Conservation (phyloP, 2,888 invertebrate genomes). For the Watsonalla binaria region DNA sequence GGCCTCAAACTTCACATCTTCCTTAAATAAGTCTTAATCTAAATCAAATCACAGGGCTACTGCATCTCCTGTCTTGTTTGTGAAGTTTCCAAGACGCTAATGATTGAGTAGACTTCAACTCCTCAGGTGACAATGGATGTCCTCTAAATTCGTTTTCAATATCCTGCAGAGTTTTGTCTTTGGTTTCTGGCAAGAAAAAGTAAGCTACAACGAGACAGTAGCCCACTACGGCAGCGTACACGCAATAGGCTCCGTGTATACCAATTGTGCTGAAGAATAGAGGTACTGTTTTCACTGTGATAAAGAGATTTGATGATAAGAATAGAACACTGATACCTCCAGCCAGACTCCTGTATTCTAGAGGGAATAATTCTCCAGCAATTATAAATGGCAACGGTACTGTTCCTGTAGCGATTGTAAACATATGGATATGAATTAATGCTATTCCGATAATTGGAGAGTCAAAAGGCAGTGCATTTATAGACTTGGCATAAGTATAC, state of each 20-base stretch:
- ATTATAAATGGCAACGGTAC: conserved; percentile 83
- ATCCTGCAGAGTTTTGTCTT: conserved; percentile 54
- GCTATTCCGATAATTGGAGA: conserved; percentile 41
- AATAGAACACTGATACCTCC: conserved; percentile 53
- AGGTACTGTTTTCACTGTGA: conserved; percentile 47
- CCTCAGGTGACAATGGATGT: conserved; percentile 30
- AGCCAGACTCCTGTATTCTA: conserved; percentile 78
- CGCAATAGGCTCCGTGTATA: conserved; percentile 43
- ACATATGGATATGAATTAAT: conserved; percentile 60
- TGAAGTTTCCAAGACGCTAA: conserved; percentile 21
- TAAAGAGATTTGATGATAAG: conserved; percentile 46
- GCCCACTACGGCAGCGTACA: conserved; percentile 42
- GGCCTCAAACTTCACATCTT: too few species aligned
- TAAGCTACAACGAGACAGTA: conserved; percentile 44
- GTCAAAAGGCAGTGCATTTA: conserved; percentile 33
- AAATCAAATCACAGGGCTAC: conserved; percentile 20
- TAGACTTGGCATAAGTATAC: conserved; percentile 37
- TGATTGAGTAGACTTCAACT: conserved; percentile 28
- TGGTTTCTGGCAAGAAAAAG: conserved; percentile 55
- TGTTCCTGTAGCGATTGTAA: conserved; percentile 76
- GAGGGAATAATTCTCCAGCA: conserved; percentile 82
- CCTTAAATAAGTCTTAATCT: neutral
- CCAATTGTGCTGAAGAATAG: conserved; percentile 40
- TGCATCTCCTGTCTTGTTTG: conserved; percentile 25
- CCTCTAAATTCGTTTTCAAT: conserved; percentile 58